Evolutionary conservation across 2,113 vertebrate genomes (phyloP).

Genomic region (Talpa occidentalis): DNA sequence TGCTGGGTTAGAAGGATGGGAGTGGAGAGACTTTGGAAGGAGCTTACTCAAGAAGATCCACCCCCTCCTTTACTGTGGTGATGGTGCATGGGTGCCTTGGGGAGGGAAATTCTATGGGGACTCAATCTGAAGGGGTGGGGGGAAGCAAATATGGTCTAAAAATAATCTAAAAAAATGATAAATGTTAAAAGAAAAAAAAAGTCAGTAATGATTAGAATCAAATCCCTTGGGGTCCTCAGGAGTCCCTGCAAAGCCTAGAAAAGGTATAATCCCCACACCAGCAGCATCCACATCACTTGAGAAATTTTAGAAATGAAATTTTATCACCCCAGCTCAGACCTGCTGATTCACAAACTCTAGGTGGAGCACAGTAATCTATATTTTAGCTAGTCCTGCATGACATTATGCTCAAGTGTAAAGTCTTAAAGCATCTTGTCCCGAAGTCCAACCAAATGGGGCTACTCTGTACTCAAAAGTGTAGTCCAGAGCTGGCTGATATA

Average conservation of each 20-base stretch:
- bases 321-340: neutral
- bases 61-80: neutral
- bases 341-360: neutral
- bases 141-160: no score
- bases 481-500: neutral
- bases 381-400: neutral
- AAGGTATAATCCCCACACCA: neutral
- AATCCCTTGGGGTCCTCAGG: neutral
- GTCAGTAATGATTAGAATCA: neutral
- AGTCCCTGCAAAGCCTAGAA: neutral
- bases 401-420: neutral
- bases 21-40: neutral
- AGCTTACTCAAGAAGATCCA: neutral
- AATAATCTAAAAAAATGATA: no score
- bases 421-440: neutral
- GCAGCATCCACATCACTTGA: neutral
- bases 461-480: neutral
- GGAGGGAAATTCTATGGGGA: no score
- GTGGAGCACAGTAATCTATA: neutral
- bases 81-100: no score
- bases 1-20: accelerated
- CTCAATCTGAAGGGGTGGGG: no score
- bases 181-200: no score
- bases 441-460: neutral
- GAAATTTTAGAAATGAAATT: constrained; percentile 6